A percentile compares a stretch with the other conserved stretches of the same genome.
These are phyloP conservation scores for Lota lota DNA, from an alignment of 2,113 vertebrate genomes.

Conservation along the genomic window DNA sequence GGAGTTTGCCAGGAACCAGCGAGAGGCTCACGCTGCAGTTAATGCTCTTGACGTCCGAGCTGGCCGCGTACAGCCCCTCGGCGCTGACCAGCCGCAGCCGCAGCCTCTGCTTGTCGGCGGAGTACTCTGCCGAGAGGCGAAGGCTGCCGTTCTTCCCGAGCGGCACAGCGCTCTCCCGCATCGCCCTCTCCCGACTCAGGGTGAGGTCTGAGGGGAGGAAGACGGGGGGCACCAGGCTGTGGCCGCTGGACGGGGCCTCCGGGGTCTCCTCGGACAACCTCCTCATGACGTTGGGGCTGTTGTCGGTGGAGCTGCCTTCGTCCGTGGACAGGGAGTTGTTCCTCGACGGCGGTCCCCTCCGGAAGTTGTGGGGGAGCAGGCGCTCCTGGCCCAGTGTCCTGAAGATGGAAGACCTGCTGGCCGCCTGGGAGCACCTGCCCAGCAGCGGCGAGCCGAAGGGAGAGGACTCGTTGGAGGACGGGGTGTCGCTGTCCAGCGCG, in stretches of 20 bases:
- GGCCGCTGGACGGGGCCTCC: slow-evolving; percentile 58
- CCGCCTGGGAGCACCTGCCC: slow-evolving; percentile 59
- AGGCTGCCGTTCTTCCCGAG: slow-evolving; percentile 76
- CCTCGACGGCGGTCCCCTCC: slow-evolving; percentile 69
- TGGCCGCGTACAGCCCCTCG: slow-evolving; percentile 74
- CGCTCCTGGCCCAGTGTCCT: slow-evolving; percentile 80
- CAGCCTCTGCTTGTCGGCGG: slow-evolving; percentile 75
- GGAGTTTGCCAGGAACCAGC: slow-evolving; percentile 78
- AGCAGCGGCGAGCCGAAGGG: slow-evolving; percentile 79
- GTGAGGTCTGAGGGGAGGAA: slow-evolving; percentile 68
- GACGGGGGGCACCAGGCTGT: slow-evolving; percentile 65
- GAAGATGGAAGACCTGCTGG: slow-evolving; percentile 61
- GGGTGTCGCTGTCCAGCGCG: slow-evolving; percentile 79
- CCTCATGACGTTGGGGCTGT: slow-evolving; percentile 81
- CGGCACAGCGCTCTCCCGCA: slow-evolving; percentile 76
- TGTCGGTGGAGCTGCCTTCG: slow-evolving; percentile 87
- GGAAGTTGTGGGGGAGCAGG: slow-evolving; percentile 69
- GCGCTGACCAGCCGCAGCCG: slow-evolving; percentile 82
- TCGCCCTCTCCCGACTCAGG: slow-evolving; percentile 67
- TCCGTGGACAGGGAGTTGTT: slow-evolving; percentile 87
- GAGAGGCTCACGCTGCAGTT: slow-evolving; percentile 84
- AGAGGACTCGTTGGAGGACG: slow-evolving; percentile 82
- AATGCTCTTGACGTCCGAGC: slow-evolving; percentile 75
- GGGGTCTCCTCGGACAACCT: slow-evolving; percentile 75
- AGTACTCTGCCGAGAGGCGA: slow-evolving; percentile 81